Conservation (phyloP, 2,113 vertebrate species). For the Clupea harengus region DNA sequence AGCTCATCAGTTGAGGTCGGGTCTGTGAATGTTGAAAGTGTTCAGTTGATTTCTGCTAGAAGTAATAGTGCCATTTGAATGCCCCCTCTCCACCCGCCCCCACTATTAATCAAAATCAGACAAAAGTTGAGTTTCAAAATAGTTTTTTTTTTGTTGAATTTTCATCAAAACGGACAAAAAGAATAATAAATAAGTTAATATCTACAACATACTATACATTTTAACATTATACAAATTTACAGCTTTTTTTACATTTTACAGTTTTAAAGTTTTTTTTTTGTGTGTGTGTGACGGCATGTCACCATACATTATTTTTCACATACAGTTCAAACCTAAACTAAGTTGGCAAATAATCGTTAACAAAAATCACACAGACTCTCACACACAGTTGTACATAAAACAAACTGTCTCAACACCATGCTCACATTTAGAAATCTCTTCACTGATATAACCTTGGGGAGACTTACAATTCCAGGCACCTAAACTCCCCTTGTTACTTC, state of each 20-base stretch:
- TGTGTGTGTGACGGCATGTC: slow-evolving; percentile 30
- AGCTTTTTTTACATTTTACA: slow-evolving; percentile 62
- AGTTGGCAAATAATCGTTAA: slow-evolving; percentile 54
- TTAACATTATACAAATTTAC: slow-evolving; percentile 80
- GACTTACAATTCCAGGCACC: slow-evolving; percentile 28
- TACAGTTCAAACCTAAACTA: slow-evolving; percentile 49
- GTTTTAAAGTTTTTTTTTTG: slow-evolving; percentile 64
- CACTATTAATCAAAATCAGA: not conserved
- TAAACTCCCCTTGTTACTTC: slow-evolving; percentile 2
- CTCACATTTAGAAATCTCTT: slow-evolving; percentile 29
- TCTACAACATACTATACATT: slow-evolving; percentile 91
- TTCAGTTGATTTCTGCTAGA: no score
- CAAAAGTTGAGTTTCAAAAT: slow-evolving; percentile 55
- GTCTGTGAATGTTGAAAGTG: no score
- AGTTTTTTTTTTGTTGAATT: slow-evolving; percentile 42
- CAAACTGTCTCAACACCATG: slow-evolving; percentile 31
- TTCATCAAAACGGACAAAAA: slow-evolving; percentile 59
- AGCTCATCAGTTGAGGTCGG: no score
- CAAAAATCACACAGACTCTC: slow-evolving; percentile 37
- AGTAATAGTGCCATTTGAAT: no score
- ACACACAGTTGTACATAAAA: slow-evolving; percentile 34
- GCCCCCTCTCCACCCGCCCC: not conserved
- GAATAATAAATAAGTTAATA: slow-evolving; percentile 90
- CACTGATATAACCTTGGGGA: slow-evolving; percentile 15
- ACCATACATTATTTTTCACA: slow-evolving; percentile 42